A percentile compares a stretch with the other conserved stretches of the same genome.
Evolutionary conservation across 1,140 invertebrate species (phyloP).

Genomic region (Trichogramma pretiosum): DNA sequence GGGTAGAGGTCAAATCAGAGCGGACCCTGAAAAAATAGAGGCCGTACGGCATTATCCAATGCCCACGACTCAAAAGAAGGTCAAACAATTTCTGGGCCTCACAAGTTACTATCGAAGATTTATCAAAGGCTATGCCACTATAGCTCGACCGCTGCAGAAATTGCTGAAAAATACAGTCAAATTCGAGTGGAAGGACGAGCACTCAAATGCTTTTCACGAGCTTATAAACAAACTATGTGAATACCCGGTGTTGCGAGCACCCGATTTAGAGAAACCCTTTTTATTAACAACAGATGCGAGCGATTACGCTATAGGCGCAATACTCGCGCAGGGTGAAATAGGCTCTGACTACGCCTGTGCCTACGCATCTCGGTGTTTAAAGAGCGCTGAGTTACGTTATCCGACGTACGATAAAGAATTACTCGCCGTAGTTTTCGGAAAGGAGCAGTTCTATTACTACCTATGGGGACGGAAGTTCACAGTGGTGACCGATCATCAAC

Average conservation of each 20-base stretch:
- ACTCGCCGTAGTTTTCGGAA: too few relatives aligned
- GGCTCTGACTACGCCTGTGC: background rate
- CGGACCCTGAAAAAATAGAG: background rate
- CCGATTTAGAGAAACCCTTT: constrained; percentile 24
- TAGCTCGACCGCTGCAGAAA: constrained; percentile 26
- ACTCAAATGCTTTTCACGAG: constrained; percentile 11
- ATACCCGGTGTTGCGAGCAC: constrained; percentile 17
- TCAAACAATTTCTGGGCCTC: background rate
- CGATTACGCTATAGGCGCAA: too few relatives aligned
- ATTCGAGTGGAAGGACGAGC: constrained; percentile 14
- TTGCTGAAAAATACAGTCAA: constrained; percentile 25
- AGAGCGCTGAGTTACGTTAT: background rate
- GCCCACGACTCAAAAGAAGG: background rate
- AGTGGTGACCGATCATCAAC: too few relatives aligned
- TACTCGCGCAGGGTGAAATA: background rate
- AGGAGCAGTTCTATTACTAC: too few relatives aligned
- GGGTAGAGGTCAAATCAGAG: background rate
- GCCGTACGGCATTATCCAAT: too few relatives aligned
- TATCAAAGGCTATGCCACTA: too few relatives aligned
- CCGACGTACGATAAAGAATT: background rate
- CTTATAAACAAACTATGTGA: constrained; percentile 22
- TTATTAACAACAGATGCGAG: constrained; percentile 28
- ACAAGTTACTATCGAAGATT: too few relatives aligned
- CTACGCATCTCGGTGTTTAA: background rate
- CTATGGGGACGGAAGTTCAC: too few relatives aligned